Base-by-base conservation (phyloP, 2,113 vertebrate genomes). In the Drymodes brunneopygia region DNA sequence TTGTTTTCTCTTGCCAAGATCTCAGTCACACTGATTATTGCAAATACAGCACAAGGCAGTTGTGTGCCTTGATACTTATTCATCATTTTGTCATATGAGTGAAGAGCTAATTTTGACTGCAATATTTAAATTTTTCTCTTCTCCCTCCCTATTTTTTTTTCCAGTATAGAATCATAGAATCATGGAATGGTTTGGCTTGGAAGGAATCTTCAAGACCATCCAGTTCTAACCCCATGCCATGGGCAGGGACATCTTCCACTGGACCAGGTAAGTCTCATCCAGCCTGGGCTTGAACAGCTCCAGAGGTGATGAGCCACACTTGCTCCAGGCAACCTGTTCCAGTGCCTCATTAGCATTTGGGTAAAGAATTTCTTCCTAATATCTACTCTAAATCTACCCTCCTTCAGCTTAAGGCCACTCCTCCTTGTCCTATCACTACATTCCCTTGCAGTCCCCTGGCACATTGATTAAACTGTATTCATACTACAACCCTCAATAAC, bases 231-330 rank as follows among this genome's bases (percentile, higher is more conserved):
- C 5, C 33, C 5, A 23, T 45, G 23, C 19, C 36, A 15, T n/a
- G 33, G 19, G 28, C 38, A 81, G 19, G 22, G 7, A 25, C 38
- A 38, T 2, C 12, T 45, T 60, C 61, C 61, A 18, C 53, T 21
- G 38, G 19, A 9, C 10, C 9, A 4, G 28, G 15, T 17, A 12
- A 45, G 9, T 4, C 44, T 15, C 28, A 29, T 29, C 45, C 45
- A 14, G 15, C 19, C 33, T 38, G 67, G 44, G 33, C 36, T 88
- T 0, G 0, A 66, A 33, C 36, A 60, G 3, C 7, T 51, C 33
- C 45, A 38, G 38, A 6, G 12, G 24, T 66, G 33, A 16, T 20
- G 19, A 45, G 19, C 20, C 38, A 17, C 51, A 66, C 6, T 11
- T 66, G 11, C 61, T 60, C 19, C 29, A 33, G 38, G 3, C 13